These are phyloP conservation scores for Popillia japonica DNA, from an alignment of 1,140 invertebrate genomes.

Conservation along the genomic window DNA sequence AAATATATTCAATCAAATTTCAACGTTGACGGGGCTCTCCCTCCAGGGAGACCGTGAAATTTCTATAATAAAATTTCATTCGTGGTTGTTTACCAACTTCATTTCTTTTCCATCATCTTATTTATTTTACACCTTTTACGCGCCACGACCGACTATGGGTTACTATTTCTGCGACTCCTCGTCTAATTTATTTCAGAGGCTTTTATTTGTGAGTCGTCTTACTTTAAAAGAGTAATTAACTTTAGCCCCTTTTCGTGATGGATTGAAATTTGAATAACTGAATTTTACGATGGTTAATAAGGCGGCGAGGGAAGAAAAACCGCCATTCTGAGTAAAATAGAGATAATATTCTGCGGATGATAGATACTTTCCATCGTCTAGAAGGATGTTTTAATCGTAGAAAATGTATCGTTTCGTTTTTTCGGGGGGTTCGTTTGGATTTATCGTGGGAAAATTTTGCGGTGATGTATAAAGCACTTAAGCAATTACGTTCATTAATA, in stretches of 20 bases:
- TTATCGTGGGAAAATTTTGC: no score
- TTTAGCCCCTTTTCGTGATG: not conserved
- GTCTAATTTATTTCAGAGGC: slow-evolving; percentile 1
- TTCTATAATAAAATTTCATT: slow-evolving; percentile 1
- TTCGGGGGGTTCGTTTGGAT: no score
- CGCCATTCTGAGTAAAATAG: not conserved
- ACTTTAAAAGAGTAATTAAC: slow-evolving; percentile 12
- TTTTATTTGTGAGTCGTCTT: not conserved
- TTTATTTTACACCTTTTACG: not conserved
- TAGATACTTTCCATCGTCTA: not conserved
- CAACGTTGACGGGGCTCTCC: not conserved
- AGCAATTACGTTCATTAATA: no score
- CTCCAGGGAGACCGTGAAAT: not conserved
- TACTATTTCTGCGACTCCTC: not conserved
- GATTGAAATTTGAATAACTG: slow-evolving; percentile 7
- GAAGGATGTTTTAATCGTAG: no score
- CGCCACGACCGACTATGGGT: not conserved
- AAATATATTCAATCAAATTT: slow-evolving; percentile 5
- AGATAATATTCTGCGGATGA: not conserved
- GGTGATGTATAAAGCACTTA: no score
- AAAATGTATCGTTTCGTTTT: no score
- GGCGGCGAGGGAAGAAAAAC: not conserved
- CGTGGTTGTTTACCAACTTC: slow-evolving; percentile 1
- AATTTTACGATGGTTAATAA: slow-evolving; percentile 3
- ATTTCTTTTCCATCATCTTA: not conserved